Conservation (phyloP, 2,888 invertebrate genomes). For the Noctua janthina region DNA sequence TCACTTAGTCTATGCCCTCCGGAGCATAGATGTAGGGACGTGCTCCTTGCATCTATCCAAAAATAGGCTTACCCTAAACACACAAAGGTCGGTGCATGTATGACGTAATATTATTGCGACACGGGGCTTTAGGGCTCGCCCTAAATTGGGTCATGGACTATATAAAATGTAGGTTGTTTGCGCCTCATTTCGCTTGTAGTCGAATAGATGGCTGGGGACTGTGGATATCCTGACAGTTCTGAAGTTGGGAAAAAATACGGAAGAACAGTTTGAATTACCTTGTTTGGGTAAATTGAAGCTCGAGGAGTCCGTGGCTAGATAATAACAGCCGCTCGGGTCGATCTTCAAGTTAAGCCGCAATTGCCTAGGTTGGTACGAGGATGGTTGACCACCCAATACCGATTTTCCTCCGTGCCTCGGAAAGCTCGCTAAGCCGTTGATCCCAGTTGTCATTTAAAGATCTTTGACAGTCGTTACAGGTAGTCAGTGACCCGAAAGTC, state of each 20-base stretch:
- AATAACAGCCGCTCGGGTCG: too few relatives aligned
- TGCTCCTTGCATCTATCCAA: neutral
- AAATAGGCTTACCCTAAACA: slow-evolving; percentile 3
- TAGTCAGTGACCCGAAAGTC: too few relatives aligned
- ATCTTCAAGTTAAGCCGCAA: too few relatives aligned
- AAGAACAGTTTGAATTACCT: neutral
- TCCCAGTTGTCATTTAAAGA: too few relatives aligned
- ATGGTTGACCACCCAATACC: too few relatives aligned
- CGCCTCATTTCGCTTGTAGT: slow-evolving; percentile 26
- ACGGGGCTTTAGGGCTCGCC: slow-evolving; percentile 48
- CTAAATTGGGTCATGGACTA: slow-evolving; percentile 60
- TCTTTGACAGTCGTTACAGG: too few relatives aligned
- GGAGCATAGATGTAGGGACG: neutral
- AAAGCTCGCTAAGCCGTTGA: too few relatives aligned
- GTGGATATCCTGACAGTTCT: neutral
- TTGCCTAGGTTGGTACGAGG: too few relatives aligned
- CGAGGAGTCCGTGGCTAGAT: too few relatives aligned
- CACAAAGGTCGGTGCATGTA: slow-evolving; percentile 55
- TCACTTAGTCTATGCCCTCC: too few relatives aligned
- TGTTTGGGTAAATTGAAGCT: too few relatives aligned
- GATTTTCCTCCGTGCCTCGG: too few relatives aligned
- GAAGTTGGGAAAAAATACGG: neutral
- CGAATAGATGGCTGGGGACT: neutral
- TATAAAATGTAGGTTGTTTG: slow-evolving; percentile 42
- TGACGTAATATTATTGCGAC: slow-evolving; percentile 58